Conservation (phyloP, 2,113 vertebrate species). For the Scytalopus superciliaris region DNA sequence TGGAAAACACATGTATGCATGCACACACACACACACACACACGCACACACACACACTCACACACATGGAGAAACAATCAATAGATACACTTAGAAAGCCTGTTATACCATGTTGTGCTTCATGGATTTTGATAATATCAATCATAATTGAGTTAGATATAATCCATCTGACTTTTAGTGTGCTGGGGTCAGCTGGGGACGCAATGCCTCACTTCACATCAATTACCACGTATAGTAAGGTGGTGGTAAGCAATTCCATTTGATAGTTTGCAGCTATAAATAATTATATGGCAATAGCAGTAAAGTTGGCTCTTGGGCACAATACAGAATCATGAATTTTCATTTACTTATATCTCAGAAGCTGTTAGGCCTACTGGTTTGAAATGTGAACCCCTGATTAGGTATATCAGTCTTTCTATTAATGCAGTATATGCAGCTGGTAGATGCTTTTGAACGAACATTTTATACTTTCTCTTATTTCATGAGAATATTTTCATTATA, state of each 20-base stretch:
- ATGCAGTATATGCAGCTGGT: not conserved
- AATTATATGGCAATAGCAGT: slow-evolving; percentile 72
- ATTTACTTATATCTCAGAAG: slow-evolving; percentile 68
- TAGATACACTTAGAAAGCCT: slow-evolving; percentile 80
- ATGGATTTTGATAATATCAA: slow-evolving; percentile 94
- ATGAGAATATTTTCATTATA: slow-evolving; percentile 1
- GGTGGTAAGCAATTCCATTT: slow-evolving; percentile 79
- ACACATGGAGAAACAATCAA: slow-evolving; percentile 78
- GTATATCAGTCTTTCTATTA: slow-evolving; percentile 20
- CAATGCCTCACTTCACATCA: slow-evolving; percentile 88
- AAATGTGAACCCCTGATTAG: slow-evolving; percentile 34
- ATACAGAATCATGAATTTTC: slow-evolving; percentile 74
- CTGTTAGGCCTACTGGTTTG: slow-evolving; percentile 53
- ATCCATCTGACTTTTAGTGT: slow-evolving; percentile 87
- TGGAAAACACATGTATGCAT: not conserved
- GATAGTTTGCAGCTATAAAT: slow-evolving; percentile 87
- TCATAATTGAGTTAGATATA: slow-evolving; percentile 94
- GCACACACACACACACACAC: not conserved
- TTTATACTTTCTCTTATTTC: not conserved
- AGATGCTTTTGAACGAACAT: not conserved
- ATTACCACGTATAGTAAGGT: slow-evolving; percentile 89
- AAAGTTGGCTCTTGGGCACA: slow-evolving; percentile 75
- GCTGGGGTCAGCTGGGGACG: slow-evolving; percentile 79
- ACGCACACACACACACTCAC: not conserved
- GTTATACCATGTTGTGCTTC: slow-evolving; percentile 70